Percentiles rank a stretch among this genome's conserved stretches.
phyloP scores from a whole-genome alignment of 2,797 vertebrate species.

The Lutjanus argentimaculatus region DNA sequence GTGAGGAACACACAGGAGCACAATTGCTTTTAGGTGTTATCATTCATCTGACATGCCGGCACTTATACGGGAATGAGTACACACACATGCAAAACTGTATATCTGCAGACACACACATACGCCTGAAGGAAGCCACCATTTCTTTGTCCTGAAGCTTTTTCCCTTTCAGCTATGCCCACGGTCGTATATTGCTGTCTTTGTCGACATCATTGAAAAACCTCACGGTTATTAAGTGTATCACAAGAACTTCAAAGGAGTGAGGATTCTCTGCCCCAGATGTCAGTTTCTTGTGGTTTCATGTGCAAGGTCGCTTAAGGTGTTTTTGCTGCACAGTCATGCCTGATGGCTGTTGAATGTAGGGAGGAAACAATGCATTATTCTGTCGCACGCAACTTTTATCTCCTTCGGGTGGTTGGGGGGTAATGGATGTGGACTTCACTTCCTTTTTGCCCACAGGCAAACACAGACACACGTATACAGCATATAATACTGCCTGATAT shows the following conservation, averaged over 20 bases:
- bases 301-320: conserved; percentile 66
- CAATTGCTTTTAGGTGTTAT: conserved; percentile 49
- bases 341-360: conserved; percentile 53
- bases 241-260: conserved; percentile 75
- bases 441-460: conserved; percentile 54
- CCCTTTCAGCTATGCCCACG: conserved; percentile 67
- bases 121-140: conserved; percentile 42
- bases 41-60: conserved; percentile 42
- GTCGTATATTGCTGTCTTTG: conserved; percentile 62
- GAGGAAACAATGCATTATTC: conserved; percentile 62
- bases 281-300: conserved; percentile 62
- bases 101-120: conserved; percentile 12
- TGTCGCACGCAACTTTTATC: conserved; percentile 51
- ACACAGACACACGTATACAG: neutral
- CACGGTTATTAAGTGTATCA: conserved; percentile 65
- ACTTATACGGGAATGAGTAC: neutral
- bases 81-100: neutral
- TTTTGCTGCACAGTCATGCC: conserved; percentile 56
- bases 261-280: conserved; percentile 55
- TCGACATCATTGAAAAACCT: conserved; percentile 70
- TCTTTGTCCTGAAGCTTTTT: conserved; percentile 58
- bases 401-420: neutral
- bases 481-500: neutral
- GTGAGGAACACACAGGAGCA: conserved; percentile 37
- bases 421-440: conserved; percentile 27